Evolutionary conservation across 2,113 vertebrate species (phyloP).

Genomic region (Podilymbus podiceps): DNA sequence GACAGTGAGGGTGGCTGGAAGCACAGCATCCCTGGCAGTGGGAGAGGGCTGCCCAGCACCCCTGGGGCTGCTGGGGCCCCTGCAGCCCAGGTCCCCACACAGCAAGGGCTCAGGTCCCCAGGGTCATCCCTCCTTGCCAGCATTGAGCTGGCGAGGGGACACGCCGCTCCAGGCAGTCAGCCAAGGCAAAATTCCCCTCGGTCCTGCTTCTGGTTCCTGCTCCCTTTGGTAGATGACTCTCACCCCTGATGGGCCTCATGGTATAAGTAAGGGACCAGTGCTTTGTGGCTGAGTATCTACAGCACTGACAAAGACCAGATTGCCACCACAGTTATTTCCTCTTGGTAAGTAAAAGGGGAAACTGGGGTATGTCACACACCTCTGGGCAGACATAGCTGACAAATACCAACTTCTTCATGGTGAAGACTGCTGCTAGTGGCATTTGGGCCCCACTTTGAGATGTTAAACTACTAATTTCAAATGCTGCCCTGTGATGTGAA

Average conservation of each 20-base stretch:
- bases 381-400: constrained; percentile 12
- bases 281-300: background rate
- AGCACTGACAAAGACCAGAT: constrained; percentile 28
- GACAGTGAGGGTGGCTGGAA: background rate
- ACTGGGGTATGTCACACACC: background rate
- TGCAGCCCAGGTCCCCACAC: background rate
- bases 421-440: background rate
- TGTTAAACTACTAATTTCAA: background rate
- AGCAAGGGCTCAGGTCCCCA: accelerated
- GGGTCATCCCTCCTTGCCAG: background rate
- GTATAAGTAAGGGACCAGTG: background rate
- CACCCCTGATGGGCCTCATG: accelerated
- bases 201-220: background rate
- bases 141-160: background rate
- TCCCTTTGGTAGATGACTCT: background rate
- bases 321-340: constrained; percentile 42
- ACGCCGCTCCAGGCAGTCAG: accelerated
- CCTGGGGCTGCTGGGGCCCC: background rate
- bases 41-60: accelerated
- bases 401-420: background rate
- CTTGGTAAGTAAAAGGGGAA: background rate
- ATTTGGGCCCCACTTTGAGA: background rate
- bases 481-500: background rate
- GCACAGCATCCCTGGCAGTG: background rate
- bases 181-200: background rate